Evolutionary conservation across 2,797 vertebrate species (phyloP).

Genomic region (Threskiornis aethiopicus): DNA sequence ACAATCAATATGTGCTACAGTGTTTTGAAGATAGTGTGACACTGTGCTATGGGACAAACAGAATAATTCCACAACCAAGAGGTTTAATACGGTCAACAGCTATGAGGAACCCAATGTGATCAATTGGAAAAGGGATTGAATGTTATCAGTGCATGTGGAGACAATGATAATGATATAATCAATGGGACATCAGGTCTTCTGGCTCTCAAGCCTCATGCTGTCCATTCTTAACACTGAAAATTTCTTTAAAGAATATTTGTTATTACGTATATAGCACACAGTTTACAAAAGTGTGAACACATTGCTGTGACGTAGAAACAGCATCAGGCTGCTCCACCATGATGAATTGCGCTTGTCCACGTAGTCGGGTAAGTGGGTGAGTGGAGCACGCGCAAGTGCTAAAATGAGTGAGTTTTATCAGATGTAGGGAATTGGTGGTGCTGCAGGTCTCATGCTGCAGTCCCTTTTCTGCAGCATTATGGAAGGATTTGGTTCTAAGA

Average conservation of each 20-base stretch:
- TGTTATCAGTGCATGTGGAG: neutral
- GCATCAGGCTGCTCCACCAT: neutral
- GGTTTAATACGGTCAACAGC: neutral
- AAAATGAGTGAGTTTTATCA: neutral
- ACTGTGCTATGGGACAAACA: neutral
- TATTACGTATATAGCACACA: neutral
- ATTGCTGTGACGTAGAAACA: neutral
- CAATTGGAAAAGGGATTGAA: neutral
- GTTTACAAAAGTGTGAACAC: neutral
- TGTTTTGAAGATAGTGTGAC: neutral
- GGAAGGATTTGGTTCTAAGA: constrained; percentile 56
- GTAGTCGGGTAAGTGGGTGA: neutral
- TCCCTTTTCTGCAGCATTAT: constrained; percentile 42
- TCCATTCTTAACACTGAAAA: neutral
- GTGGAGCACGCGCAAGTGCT: neutral
- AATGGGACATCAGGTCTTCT: neutral
- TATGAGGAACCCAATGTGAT: neutral
- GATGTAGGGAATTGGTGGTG: neutral
- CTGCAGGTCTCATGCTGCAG: neutral
- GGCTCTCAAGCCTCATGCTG: neutral
- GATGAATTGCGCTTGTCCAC: fast-evolving
- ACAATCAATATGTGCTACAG: neutral
- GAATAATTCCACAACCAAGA: neutral
- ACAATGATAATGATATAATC: neutral
- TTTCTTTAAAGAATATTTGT: neutral